These are phyloP conservation scores for Vanessa cardui DNA, from an alignment of 2,888 invertebrate genomes.

Conservation along the genomic window DNA sequence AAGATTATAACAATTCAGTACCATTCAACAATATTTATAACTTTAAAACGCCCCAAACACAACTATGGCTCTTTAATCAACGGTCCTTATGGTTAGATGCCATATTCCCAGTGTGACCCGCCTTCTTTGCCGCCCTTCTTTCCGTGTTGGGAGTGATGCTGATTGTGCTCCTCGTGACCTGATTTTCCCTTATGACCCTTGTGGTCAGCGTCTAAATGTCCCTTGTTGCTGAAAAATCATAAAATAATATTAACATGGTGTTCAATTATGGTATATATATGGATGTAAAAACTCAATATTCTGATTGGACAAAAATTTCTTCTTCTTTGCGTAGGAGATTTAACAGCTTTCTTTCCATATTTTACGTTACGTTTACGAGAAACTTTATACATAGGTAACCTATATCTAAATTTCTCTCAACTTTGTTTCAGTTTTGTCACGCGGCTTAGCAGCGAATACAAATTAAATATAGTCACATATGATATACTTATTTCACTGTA, in stretches of 20 bases:
- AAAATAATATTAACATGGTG: background rate
- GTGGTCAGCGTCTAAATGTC: conserved; percentile 85
- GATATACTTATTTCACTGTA: too few species aligned
- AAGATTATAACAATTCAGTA: conserved; percentile 7
- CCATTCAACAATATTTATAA: conserved; percentile 7
- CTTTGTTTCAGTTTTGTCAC: too few species aligned
- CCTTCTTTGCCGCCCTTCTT: conserved; percentile 84
- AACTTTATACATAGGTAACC: too few species aligned
- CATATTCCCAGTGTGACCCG: conserved; percentile 76
- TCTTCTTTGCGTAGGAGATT: too few species aligned
- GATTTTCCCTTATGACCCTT: conserved; percentile 84
- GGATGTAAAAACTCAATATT: too few species aligned
- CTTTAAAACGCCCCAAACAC: conserved; percentile 3
- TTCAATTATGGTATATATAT: too few species aligned
- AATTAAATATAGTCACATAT: too few species aligned
- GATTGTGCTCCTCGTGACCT: conserved; percentile 85
- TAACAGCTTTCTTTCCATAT: too few species aligned
- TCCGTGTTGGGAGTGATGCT: conserved; percentile 82
- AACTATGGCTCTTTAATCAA: conserved; percentile 18
- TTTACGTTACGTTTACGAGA: too few species aligned
- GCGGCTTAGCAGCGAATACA: too few species aligned
- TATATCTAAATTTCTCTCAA: too few species aligned
- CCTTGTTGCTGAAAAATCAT: conserved; percentile 80
- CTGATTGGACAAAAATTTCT: too few species aligned
- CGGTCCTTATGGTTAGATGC: conserved; percentile 51